A percentile compares a stretch with the other conserved stretches of the same genome.
These are phyloP conservation scores for Apodemus sylvaticus DNA, from an alignment of 2,113 vertebrate genomes.

Conservation along the genomic window DNA sequence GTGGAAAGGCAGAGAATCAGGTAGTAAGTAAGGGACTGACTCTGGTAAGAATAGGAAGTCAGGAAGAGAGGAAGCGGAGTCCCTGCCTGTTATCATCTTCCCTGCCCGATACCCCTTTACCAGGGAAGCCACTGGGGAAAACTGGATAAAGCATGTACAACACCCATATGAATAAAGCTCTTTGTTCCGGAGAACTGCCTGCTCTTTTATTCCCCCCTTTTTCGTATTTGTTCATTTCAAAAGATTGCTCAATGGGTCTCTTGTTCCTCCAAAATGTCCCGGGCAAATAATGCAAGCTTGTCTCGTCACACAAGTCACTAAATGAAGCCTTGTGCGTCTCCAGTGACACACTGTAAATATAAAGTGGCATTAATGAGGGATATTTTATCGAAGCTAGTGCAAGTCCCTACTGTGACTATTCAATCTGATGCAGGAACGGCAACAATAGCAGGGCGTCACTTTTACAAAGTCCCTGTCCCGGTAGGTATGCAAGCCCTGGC, in stretches of 20 bases:
- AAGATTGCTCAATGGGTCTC: conserved; percentile 85
- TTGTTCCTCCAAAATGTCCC: conserved; percentile 85
- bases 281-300: conserved; percentile 77
- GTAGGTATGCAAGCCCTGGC: conserved; percentile 27
- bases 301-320: conserved; percentile 72
- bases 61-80: conserved; percentile 21
- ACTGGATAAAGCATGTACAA: conserved; percentile 73
- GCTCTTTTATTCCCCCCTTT: conserved; percentile 81
- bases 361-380: conserved; percentile 80
- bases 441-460: conserved; percentile 69
- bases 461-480: conserved; percentile 40
- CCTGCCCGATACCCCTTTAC: conserved; percentile 35
- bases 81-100: conserved; percentile 9
- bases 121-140: conserved; percentile 76
- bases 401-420: conserved; percentile 74
- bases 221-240: conserved; percentile 79
- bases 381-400: conserved; percentile 77
- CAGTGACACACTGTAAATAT: conserved; percentile 80
- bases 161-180: conserved; percentile 85
- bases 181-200: conserved; percentile 85
- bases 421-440: conserved; percentile 64
- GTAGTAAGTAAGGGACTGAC: not conserved
- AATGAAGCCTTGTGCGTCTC: conserved; percentile 82
- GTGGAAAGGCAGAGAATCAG: not conserved
- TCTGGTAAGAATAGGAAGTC: conserved; percentile 34